Conservation (phyloP, 2,888 invertebrate species). For the Blastobasis lacticolella region DNA sequence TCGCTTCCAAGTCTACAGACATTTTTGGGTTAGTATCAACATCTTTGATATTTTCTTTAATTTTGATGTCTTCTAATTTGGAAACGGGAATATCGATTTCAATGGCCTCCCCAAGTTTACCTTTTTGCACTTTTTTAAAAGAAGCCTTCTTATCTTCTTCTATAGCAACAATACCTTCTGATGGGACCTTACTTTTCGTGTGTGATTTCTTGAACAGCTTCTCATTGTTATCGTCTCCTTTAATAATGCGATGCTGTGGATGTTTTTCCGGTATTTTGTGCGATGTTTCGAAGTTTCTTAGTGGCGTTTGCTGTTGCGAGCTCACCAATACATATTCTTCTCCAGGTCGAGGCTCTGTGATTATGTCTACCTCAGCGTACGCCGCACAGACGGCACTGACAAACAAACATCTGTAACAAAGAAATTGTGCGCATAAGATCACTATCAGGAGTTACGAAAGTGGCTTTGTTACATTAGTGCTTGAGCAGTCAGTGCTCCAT, state of each 20-base stretch:
- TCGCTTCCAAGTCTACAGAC: constrained; percentile 59
- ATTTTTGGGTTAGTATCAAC: constrained; percentile 58
- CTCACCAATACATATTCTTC: constrained; percentile 80
- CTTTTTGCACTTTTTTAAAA: constrained; percentile 51
- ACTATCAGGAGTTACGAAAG: constrained; percentile 35
- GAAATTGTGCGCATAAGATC: constrained; percentile 22
- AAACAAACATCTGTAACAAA: constrained; percentile 70
- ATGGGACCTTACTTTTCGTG: constrained; percentile 48
- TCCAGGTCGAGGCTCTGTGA: constrained; percentile 77
- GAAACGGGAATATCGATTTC: constrained; percentile 66
- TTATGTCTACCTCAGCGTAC: constrained; percentile 72
- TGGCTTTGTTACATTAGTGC: constrained; percentile 23
- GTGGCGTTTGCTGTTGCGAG: constrained; percentile 62
- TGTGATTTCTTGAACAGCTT: constrained; percentile 56
- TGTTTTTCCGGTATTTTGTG: constrained; percentile 79
- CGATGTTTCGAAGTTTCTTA: constrained; percentile 78
- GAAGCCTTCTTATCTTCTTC: constrained; percentile 60
- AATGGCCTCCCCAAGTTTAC: constrained; percentile 53
- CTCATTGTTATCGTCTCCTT: constrained; percentile 57
- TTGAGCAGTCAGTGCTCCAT: constrained; percentile 41
- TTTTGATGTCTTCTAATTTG: constrained; percentile 64
- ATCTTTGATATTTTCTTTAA: constrained; percentile 66
- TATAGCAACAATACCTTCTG: constrained; percentile 63
- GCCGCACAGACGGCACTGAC: constrained; percentile 56
- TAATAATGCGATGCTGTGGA: constrained; percentile 45